Percentiles rank a stretch among this genome's conserved stretches.
phyloP scores from a whole-genome alignment of 2,797 vertebrate genomes.

The Luscinia luscinia region DNA sequence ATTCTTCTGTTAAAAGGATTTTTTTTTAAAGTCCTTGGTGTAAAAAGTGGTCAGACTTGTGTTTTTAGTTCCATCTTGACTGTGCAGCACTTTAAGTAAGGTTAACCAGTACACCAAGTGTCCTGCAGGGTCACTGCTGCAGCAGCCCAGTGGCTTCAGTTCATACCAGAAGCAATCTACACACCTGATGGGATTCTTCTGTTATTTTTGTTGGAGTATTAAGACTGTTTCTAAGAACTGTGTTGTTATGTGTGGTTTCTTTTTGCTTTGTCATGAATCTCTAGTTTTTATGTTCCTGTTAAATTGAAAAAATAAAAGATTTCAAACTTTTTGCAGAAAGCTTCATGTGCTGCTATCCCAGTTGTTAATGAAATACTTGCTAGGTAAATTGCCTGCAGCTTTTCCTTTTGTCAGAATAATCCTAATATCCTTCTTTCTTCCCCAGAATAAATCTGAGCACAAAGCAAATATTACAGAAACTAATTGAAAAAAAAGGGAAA shows the following conservation, averaged over 20 bases:
- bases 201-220: background rate
- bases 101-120: constrained; percentile 67
- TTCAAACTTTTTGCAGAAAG: background rate
- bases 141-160: constrained; percentile 75
- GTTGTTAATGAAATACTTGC: background rate
- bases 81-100: constrained; percentile 68
- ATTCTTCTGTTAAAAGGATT: constrained; percentile 75
- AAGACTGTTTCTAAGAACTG: background rate
- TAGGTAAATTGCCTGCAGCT: background rate
- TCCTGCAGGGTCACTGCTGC: constrained; percentile 71
- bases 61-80: constrained; percentile 75
- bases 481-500: background rate
- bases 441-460: background rate
- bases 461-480: background rate
- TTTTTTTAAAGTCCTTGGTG: constrained; percentile 64
- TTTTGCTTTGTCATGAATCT: background rate
- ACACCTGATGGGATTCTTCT: constrained; percentile 42
- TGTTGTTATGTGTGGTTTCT: background rate
- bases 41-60: constrained; percentile 73
- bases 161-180: constrained; percentile 72
- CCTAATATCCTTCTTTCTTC: background rate
- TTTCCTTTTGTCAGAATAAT: background rate
- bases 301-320: background rate
- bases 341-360: background rate
- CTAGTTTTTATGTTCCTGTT: background rate